These are phyloP conservation scores for Anguilla anguilla DNA, from an alignment of 2,797 vertebrate genomes.

Conservation along the genomic window DNA sequence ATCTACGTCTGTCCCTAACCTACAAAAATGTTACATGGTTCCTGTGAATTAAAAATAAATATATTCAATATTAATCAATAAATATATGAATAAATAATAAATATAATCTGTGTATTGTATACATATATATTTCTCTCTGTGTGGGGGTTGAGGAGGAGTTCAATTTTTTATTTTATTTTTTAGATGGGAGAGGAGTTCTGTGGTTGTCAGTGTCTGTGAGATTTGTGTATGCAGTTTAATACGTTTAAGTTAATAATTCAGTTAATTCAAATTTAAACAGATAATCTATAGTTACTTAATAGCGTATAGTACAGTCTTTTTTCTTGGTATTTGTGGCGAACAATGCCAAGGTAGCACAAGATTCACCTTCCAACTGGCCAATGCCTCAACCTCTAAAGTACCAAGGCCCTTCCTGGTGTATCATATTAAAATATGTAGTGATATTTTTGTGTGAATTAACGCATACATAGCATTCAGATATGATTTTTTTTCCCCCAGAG, in stretches of 20 bases:
- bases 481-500: too few relatives aligned
- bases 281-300: neutral
- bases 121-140: neutral
- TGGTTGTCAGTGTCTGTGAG: neutral
- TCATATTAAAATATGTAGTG: neutral
- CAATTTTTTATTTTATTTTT: neutral
- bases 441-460: neutral
- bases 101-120: slow-evolving; percentile 5
- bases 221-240: neutral
- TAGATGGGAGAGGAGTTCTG: slow-evolving; percentile 12
- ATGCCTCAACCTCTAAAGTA: neutral
- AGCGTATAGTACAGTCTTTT: neutral
- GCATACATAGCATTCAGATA: neutral
- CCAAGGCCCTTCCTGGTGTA: neutral
- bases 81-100: slow-evolving; percentile 16
- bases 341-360: neutral
- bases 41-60: slow-evolving; percentile 49
- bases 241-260: neutral
- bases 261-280: neutral
- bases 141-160: neutral
- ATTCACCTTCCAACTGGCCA: neutral
- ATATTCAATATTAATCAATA: slow-evolving; percentile 14
- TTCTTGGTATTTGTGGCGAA: neutral
- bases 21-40: slow-evolving; percentile 80
- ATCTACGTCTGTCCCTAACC: slow-evolving; percentile 48